A percentile compares a stretch with the other conserved stretches of the same genome.
Evolutionary conservation across 1,140 invertebrate genomes (phyloP).

Genomic region (Heliconius hewitsoni): DNA sequence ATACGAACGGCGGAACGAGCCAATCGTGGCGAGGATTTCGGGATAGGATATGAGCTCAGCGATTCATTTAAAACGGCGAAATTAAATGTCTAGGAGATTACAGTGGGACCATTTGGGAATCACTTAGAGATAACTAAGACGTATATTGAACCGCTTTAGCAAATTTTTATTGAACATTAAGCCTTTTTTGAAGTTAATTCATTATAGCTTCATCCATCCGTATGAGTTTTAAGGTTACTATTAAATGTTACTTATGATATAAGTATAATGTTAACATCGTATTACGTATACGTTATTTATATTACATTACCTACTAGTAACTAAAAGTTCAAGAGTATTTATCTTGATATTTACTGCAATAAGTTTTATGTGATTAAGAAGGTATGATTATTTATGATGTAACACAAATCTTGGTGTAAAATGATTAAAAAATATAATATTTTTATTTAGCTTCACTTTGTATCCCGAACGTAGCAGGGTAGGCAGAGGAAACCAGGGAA

Average conservation of each 20-base stretch:
- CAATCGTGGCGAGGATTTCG: constrained; percentile 61
- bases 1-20: constrained; percentile 60
- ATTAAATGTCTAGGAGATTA: constrained; percentile 72
- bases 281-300: neutral
- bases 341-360: neutral
- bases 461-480: too few relatives aligned
- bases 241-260: neutral
- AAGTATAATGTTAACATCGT: neutral
- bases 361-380: too few relatives aligned
- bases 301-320: neutral
- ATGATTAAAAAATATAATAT: too few relatives aligned
- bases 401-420: too few relatives aligned
- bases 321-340: constrained; percentile 5
- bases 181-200: neutral
- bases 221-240: neutral
- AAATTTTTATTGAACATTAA: constrained; percentile 49
- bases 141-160: constrained; percentile 56
- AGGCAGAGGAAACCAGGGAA: too few relatives aligned
- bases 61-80: constrained; percentile 74
- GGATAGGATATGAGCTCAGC: constrained; percentile 66
- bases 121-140: constrained; percentile 65
- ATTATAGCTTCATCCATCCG: neutral
- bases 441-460: too few relatives aligned
- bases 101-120: constrained; percentile 58
- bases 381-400: too few relatives aligned